A percentile compares a stretch with the other conserved stretches of the same genome.
phyloP scores from a whole-genome alignment of 2,797 vertebrate genomes.

The Ataeniobius toweri region DNA sequence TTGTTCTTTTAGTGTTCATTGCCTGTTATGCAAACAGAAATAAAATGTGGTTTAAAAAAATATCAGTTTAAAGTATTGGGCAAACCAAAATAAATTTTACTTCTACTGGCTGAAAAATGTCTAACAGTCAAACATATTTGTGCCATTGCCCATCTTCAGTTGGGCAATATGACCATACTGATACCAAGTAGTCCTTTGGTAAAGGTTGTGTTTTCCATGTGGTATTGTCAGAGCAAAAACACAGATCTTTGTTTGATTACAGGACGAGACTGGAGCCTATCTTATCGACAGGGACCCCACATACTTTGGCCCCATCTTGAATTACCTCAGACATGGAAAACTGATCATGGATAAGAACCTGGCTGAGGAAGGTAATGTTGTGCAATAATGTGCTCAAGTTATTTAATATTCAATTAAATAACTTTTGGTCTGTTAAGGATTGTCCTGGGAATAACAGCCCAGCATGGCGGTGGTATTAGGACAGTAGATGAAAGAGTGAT shows the following conservation, averaged over 20 bases:
- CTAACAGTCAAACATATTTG: neutral
- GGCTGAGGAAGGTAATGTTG: conserved; percentile 88
- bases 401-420: too few relatives aligned
- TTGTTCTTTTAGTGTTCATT: neutral
- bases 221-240: neutral
- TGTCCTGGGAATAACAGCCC: too few relatives aligned
- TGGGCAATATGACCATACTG: neutral
- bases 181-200: neutral
- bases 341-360: conserved; percentile 95
- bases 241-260: conserved; percentile 16
- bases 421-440: too few relatives aligned
- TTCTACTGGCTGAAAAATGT: neutral
- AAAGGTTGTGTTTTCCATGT: neutral
- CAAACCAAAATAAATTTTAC: neutral
- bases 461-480: too few relatives aligned
- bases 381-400: too few relatives aligned
- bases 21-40: neutral
- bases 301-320: conserved; percentile 93
- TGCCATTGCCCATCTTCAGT: neutral
- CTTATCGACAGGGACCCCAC: conserved; percentile 95
- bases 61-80: neutral
- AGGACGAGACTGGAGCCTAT: conserved; percentile 94
- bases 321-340: conserved; percentile 95
- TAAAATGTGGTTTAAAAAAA: neutral
- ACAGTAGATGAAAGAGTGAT: too few relatives aligned